phyloP scores from a whole-genome alignment of 2,113 vertebrate species.

The Planiliza haematocheilus region DNA sequence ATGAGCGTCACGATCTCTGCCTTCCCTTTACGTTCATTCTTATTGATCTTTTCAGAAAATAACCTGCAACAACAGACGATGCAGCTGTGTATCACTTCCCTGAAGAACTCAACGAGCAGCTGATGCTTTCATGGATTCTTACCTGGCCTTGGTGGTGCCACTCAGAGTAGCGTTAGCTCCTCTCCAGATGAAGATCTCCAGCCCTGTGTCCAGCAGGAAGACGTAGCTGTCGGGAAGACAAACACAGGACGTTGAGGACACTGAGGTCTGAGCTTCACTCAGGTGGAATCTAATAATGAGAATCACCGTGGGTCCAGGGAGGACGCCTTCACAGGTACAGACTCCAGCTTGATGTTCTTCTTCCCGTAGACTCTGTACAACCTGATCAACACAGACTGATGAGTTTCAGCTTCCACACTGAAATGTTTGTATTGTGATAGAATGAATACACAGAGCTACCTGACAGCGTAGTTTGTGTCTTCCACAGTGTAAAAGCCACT shows the following conservation, averaged over 20 bases:
- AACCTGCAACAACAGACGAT: slow-evolving; percentile 84
- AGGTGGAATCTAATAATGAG: background rate
- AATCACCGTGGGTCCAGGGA: slow-evolving; percentile 93
- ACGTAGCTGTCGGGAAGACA: slow-evolving; percentile 89
- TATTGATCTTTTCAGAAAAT: slow-evolving; percentile 98
- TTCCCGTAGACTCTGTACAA: slow-evolving; percentile 96
- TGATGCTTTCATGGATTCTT: slow-evolving; percentile 12
- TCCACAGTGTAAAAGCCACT: slow-evolving; percentile 98
- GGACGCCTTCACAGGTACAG: slow-evolving; percentile 88
- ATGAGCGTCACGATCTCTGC: slow-evolving; percentile 88
- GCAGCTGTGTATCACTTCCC: too few species aligned
- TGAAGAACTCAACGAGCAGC: too few species aligned
- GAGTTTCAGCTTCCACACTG: too few species aligned
- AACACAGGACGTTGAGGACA: background rate
- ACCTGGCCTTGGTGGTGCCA: slow-evolving; percentile 96
- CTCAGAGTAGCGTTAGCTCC: slow-evolving; percentile 92
- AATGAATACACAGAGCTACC: too few species aligned
- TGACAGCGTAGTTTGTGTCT: slow-evolving; percentile 89
- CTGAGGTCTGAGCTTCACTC: too few species aligned
- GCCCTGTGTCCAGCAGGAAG: slow-evolving; percentile 91
- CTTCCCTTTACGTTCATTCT: slow-evolving; percentile 96
- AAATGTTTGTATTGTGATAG: too few species aligned
- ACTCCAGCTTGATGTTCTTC: slow-evolving; percentile 94
- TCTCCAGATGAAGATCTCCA: slow-evolving; percentile 93
- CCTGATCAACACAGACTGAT: slow-evolving; percentile 75